A percentile compares a stretch with the other conserved stretches of the same genome.
These are phyloP conservation scores for Lota lota DNA, from an alignment of 2,113 vertebrate genomes.

Conservation along the genomic window DNA sequence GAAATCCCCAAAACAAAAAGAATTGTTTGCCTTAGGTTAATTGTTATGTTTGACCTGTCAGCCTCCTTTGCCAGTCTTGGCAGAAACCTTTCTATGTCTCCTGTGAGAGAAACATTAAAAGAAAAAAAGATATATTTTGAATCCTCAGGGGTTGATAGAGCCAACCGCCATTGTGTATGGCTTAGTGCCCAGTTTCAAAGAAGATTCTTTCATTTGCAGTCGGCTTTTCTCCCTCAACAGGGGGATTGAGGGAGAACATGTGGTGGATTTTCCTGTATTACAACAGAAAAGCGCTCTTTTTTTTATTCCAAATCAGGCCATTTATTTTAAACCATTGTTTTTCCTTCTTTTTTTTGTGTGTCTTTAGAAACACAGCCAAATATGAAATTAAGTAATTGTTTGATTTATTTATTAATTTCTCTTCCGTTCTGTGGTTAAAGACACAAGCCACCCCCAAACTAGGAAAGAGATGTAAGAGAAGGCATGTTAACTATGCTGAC, in stretches of 20 bases:
- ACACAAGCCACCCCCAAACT: no score
- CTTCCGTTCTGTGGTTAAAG: no score
- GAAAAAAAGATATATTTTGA: slow-evolving; percentile 54
- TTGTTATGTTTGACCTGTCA: slow-evolving; percentile 51
- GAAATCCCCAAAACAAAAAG: slow-evolving; percentile 35
- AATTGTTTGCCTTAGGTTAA: slow-evolving; percentile 54
- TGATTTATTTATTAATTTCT: no score
- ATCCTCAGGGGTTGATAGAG: slow-evolving; percentile 47
- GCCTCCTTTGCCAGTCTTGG: slow-evolving; percentile 39
- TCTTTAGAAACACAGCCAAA: no score
- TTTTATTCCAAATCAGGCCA: slow-evolving; percentile 20
- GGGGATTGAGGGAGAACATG: slow-evolving; percentile 21
- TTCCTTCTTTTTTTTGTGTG: not conserved
- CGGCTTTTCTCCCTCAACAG: slow-evolving; percentile 40
- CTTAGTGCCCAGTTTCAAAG: slow-evolving; percentile 47
- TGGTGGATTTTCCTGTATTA: slow-evolving; percentile 42
- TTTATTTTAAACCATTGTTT: slow-evolving; percentile 24
- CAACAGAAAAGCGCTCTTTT: slow-evolving; percentile 39
- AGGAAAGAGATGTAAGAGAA: no score
- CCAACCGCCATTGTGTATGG: slow-evolving; percentile 55
- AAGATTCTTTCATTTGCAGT: slow-evolving; percentile 45
- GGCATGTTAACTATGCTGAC: no score
- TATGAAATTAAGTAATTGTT: no score
- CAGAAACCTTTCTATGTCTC: slow-evolving; percentile 46
- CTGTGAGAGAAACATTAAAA: slow-evolving; percentile 46